A percentile compares a stretch with the other conserved stretches of the same genome.
phyloP scores from a whole-genome alignment of 1,140 invertebrate genomes.

The Zaprionus ghesquierei region DNA sequence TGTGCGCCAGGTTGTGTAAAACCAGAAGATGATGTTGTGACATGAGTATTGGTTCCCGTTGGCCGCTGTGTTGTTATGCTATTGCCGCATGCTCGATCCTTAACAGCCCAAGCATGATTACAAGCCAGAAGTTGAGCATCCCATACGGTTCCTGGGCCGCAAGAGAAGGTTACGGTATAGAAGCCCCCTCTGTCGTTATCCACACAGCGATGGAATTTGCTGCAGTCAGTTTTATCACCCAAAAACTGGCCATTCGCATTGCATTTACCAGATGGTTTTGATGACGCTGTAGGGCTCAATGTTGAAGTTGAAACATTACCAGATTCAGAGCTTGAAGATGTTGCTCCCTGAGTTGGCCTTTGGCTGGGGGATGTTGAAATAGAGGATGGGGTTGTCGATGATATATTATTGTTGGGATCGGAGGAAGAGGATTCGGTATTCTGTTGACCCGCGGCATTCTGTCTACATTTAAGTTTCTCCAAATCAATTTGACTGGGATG shows the following conservation, averaged over 20 bases:
- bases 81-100: conserved; percentile 46
- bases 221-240: conserved; percentile 85
- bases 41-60: conserved; percentile 6
- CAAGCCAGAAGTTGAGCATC: conserved; percentile 85
- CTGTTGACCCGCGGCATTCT: conserved; percentile 36
- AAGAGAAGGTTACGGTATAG: conserved; percentile 86
- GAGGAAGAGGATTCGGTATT: conserved; percentile 45
- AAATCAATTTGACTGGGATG: conserved; percentile 84
- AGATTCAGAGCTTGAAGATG: conserved; percentile 23
- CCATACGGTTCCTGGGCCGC: conserved; percentile 87
- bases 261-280: conserved; percentile 61
- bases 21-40: conserved; percentile 2
- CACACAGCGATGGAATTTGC: conserved; percentile 88
- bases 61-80: conserved; percentile 18
- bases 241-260: conserved; percentile 84
- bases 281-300: conserved; percentile 4
- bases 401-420: conserved; percentile 30
- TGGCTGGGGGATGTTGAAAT: conserved; percentile 30
- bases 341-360: conserved; percentile 20
- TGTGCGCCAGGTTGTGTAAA: background rate
- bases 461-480: conserved; percentile 79
- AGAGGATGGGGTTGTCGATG: conserved; percentile 19
- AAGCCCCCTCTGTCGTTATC: conserved; percentile 85
- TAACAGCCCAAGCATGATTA: conserved; percentile 84
- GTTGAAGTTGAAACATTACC: conserved; percentile 23